Evolutionary conservation across 2,797 vertebrate species (phyloP), one percentile per base, ranked within the genome.

Genomic region (Etheostoma perlongum): DNA sequence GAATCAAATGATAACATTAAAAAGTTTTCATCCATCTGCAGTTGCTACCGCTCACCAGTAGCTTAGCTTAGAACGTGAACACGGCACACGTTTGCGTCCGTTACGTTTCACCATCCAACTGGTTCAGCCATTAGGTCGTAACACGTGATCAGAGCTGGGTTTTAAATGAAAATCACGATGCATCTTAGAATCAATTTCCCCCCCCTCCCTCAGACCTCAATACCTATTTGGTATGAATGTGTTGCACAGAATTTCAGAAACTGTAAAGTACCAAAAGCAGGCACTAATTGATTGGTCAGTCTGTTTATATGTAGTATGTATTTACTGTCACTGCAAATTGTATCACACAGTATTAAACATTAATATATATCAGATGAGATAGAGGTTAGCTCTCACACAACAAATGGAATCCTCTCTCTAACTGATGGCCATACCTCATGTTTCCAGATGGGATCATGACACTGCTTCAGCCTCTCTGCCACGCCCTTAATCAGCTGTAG

Each of bases 401-500:
- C 23, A 36, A 47, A 44, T 54, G 0, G 36, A 23, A 42, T 2
- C 16, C 19, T 21, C 1, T 61, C 4, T 19, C 18, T 48, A 8
- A 16, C n/a, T 52, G 11, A 46, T 0, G 11, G 30, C 18, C 69
- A 14, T 90, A 94, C 93, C 15, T 97, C 95, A 0, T 97, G 95
- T 25, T 89, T 96, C 80, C 96, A 95, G 42, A 88, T 94, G 19
- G 91, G 83, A 85, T 95, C 91, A 0, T 92, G 89, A 89, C 94
- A 96, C 74, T 96, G 95, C 70, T 96, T 95, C 74, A 98, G 89
- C 4, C 97, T 96, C 86, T 92, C 90, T 0, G 96, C 91, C 33
- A 98, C 93, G 6, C 96, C 95, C 78, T 92, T 91, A 64, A 96
- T 95, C 33, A 98, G 91, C 58, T 91, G 92, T 3, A 96, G 93